A percentile compares a stretch with the other conserved stretches of the same genome.
phyloP scores from a whole-genome alignment of 2,113 vertebrate species.

The Passer domesticus region DNA sequence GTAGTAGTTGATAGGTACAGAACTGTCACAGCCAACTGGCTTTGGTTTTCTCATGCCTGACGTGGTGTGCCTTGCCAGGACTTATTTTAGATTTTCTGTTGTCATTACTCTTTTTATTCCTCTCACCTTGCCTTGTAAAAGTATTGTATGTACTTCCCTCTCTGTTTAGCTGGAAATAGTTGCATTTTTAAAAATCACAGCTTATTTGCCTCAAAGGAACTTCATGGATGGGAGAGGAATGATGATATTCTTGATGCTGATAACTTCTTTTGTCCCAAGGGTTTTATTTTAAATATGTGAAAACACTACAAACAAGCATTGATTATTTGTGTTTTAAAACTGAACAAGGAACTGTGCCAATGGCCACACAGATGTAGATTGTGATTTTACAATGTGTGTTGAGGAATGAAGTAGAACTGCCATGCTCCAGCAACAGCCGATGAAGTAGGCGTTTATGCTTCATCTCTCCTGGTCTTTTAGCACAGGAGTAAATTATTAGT shows the following conservation, averaged over 20 bases:
- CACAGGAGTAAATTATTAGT: slow-evolving; percentile 19
- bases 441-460: slow-evolving; percentile 21
- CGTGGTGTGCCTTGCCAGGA: neutral
- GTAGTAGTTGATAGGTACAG: neutral
- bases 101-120: neutral
- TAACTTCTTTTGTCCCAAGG: neutral
- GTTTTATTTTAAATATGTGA: slow-evolving; percentile 16
- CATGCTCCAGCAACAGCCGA: neutral
- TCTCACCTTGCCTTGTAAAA: neutral
- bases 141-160: neutral
- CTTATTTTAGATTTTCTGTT: neutral
- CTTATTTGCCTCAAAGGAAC: neutral
- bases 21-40: neutral
- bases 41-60: neutral
- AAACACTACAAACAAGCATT: neutral
- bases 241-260: neutral
- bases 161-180: neutral
- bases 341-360: slow-evolving; percentile 2
- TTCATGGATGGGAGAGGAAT: neutral
- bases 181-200: neutral
- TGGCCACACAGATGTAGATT: slow-evolving; percentile 2
- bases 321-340: slow-evolving; percentile 1
- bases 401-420: neutral
- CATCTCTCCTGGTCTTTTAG: slow-evolving; percentile 17
- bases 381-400: neutral